A percentile compares a stretch with the other conserved stretches of the same genome.
These are phyloP conservation scores for Pammene fasciana DNA, from an alignment of 2,888 invertebrate species.

Conservation along the genomic window DNA sequence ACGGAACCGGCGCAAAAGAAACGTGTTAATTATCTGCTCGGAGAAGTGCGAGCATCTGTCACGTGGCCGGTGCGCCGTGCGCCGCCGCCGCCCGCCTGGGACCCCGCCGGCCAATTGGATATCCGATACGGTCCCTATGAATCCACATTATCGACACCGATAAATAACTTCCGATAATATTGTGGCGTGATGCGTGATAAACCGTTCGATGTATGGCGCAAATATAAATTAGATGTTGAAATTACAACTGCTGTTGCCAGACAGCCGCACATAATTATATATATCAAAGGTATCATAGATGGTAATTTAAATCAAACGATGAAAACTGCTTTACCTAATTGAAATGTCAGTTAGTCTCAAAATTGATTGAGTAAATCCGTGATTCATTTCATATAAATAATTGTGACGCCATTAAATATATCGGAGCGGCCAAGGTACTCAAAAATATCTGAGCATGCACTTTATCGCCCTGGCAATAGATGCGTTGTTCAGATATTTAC, in stretches of 20 bases:
- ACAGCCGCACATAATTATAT: no score
- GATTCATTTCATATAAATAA: no score
- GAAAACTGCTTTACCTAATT: no score
- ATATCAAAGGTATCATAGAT: no score
- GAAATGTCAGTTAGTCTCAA: no score
- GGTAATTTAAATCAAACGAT: no score
- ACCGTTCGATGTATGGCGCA: constrained; percentile 4
- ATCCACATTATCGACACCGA: constrained; percentile 40
- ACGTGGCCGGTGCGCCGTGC: constrained; percentile 60
- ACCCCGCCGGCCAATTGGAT: constrained; percentile 35
- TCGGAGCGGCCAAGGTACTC: no score
- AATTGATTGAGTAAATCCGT: no score
- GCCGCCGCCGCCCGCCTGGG: constrained; percentile 49
- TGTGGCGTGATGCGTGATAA: constrained; percentile 26
- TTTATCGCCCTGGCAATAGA: no score
- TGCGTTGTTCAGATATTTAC: no score
- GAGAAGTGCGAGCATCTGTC: constrained; percentile 70
- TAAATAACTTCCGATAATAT: constrained; percentile 35
- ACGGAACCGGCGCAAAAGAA: constrained; percentile 73
- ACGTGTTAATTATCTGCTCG: constrained; percentile 78
- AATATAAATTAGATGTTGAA: neutral
- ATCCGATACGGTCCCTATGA: constrained; percentile 36
- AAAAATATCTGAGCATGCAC: no score
- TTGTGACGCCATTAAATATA: no score
- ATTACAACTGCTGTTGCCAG: neutral